Conservation (phyloP, 2,888 invertebrate species). For the Pandemis heparana region DNA sequence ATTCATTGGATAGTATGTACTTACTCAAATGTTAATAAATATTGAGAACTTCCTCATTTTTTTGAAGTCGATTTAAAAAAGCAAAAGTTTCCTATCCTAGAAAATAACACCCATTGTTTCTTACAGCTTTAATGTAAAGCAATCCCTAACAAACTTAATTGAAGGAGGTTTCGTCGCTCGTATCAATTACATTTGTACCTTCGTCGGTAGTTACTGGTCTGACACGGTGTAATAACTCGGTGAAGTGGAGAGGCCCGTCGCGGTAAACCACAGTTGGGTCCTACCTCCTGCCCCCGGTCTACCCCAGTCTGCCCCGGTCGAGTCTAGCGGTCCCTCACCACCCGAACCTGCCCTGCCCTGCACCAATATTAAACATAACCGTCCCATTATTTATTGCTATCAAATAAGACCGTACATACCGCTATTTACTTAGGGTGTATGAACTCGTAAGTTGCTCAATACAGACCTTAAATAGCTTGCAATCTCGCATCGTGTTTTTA, state of each 20-base stretch:
- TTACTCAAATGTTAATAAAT: too few relatives aligned
- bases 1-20: too few relatives aligned
- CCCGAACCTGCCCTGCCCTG: slow-evolving; percentile 1
- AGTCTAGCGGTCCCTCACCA: slow-evolving; percentile 3
- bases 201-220: slow-evolving; percentile 3
- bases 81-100: too few relatives aligned
- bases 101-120: neutral
- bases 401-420: neutral
- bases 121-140: too few relatives aligned
- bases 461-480: slow-evolving; percentile 3
- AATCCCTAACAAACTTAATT: neutral
- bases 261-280: slow-evolving; percentile 35
- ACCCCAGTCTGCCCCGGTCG: neutral
- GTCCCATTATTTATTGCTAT: slow-evolving; percentile 9
- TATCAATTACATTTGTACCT: slow-evolving; percentile 13
- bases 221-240: slow-evolving; percentile 8
- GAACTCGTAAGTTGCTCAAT: slow-evolving; percentile 1
- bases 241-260: slow-evolving; percentile 15
- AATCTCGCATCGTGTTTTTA: slow-evolving; percentile 4
- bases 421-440: slow-evolving; percentile 9
- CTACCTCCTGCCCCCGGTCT: neutral
- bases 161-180: neutral
- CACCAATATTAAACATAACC: slow-evolving; percentile 20
- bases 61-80: too few relatives aligned
- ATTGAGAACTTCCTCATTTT: too few relatives aligned